phyloP scores from a whole-genome alignment of 2,888 invertebrate genomes.

The Himalopsyche kuldschensis region DNA sequence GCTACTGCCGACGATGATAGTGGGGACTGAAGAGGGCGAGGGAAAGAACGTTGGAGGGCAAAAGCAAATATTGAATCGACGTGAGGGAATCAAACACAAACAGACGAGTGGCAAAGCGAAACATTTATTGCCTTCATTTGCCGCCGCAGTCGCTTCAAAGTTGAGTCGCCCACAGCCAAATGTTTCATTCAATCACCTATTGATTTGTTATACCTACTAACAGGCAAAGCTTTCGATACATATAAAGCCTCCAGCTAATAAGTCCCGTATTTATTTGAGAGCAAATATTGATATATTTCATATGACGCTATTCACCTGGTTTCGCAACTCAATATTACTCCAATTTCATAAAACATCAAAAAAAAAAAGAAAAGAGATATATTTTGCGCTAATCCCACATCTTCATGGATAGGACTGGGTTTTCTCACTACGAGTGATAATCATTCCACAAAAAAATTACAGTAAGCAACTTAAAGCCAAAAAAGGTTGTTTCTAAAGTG shows the following conservation, averaged over 20 bases:
- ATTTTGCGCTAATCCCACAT: too few relatives aligned
- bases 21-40: not conserved
- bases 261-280: not conserved
- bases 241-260: not conserved
- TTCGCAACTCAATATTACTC: not conserved
- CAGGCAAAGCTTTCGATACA: not conserved
- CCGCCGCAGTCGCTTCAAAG: slow-evolving; percentile 8
- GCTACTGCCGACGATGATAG: not conserved
- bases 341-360: not conserved
- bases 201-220: not conserved
- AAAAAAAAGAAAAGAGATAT: too few relatives aligned
- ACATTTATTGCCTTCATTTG: slow-evolving; percentile 39
- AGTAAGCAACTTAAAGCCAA: too few relatives aligned
- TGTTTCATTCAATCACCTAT: slow-evolving; percentile 5
- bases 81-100: slow-evolving; percentile 36
- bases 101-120: slow-evolving; percentile 33
- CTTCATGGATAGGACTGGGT: too few relatives aligned
- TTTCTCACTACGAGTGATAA: too few relatives aligned
- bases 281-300: not conserved
- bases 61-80: slow-evolving; percentile 33
- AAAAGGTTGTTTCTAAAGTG: too few relatives aligned
- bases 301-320: not conserved
- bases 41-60: slow-evolving; percentile 4
- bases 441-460: too few relatives aligned
- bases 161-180: not conserved